phyloP scores from a whole-genome alignment of 2,888 invertebrate genomes.

The Poecilus cupreus region DNA sequence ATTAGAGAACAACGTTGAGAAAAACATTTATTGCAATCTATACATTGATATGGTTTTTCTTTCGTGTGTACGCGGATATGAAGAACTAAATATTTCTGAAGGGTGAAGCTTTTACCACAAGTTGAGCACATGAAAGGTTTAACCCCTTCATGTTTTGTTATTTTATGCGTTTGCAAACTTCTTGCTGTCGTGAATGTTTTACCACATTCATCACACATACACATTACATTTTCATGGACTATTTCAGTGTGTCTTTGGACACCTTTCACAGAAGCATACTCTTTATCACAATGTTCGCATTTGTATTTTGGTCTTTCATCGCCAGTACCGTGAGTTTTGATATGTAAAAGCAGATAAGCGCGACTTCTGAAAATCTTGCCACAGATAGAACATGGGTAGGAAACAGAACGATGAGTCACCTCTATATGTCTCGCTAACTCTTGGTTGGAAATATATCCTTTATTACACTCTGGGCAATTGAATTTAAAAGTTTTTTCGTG shows the following conservation, averaged over 20 bases:
- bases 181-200: conserved; percentile 59
- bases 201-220: conserved; percentile 57
- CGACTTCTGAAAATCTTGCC: conserved; percentile 65
- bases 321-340: conserved; percentile 59
- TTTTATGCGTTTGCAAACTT: conserved; percentile 51
- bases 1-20: conserved; percentile 74
- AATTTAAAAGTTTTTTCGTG: conserved; percentile 70
- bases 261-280: conserved; percentile 29
- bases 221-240: conserved; percentile 55
- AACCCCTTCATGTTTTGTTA: conserved; percentile 49
- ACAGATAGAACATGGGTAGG: conserved; percentile 64
- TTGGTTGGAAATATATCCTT: conserved; percentile 71
- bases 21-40: conserved; percentile 64
- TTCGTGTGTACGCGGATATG: conserved; percentile 52
- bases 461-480: conserved; percentile 71
- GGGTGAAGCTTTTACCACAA: conserved; percentile 52
- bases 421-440: conserved; percentile 72
- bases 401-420: conserved; percentile 68
- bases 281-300: conserved; percentile 57
- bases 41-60: conserved; percentile 60
- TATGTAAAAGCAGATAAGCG: background rate
- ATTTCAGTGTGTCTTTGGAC: conserved; percentile 58
- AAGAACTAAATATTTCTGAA: conserved; percentile 26
- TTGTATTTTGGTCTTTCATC: conserved; percentile 58
- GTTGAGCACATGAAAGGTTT: conserved; percentile 60